Conservation (phyloP, 2,888 invertebrate genomes). For the Ochropacha duplaris region DNA sequence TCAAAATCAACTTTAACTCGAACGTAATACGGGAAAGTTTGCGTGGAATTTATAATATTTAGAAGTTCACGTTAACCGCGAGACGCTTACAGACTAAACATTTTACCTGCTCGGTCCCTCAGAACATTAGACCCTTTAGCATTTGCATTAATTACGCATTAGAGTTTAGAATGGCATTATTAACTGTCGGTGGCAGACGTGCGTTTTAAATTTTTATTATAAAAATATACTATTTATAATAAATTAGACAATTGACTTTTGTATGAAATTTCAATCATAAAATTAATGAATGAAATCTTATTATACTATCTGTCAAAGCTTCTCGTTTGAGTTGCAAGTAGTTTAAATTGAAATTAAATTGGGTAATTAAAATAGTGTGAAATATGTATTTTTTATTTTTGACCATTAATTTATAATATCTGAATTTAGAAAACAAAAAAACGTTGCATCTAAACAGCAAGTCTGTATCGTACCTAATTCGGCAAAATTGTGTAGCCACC, state of each 20-base stretch:
- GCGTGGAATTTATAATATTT: constrained; percentile 38
- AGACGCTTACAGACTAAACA: constrained; percentile 47
- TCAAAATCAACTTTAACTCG: constrained; percentile 26
- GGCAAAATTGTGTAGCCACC: too few relatives aligned
- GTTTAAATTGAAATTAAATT: too few relatives aligned
- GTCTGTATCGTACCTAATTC: constrained; percentile 5
- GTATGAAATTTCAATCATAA: too few relatives aligned
- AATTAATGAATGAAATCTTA: too few relatives aligned
- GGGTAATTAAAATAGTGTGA: too few relatives aligned
- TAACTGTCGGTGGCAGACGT: constrained; percentile 43
- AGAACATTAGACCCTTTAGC: constrained; percentile 58
- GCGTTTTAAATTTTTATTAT: constrained; percentile 27
- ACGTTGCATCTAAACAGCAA: constrained; percentile 16
- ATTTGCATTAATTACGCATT: constrained; percentile 73
- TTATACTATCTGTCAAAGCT: too few relatives aligned
- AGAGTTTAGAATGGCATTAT: constrained; percentile 65
- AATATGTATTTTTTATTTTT: not conserved
- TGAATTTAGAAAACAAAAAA: constrained; percentile 1
- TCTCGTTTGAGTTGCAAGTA: too few relatives aligned
- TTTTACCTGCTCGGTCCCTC: constrained; percentile 60
- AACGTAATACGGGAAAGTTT: constrained; percentile 27
- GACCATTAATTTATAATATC: not conserved
- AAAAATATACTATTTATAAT: too few relatives aligned
- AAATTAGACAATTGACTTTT: too few relatives aligned
- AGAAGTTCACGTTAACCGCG: constrained; percentile 29